Evolutionary conservation across 1,140 invertebrate species (phyloP).

Genomic region (Panagrolaimus sp.): DNA sequence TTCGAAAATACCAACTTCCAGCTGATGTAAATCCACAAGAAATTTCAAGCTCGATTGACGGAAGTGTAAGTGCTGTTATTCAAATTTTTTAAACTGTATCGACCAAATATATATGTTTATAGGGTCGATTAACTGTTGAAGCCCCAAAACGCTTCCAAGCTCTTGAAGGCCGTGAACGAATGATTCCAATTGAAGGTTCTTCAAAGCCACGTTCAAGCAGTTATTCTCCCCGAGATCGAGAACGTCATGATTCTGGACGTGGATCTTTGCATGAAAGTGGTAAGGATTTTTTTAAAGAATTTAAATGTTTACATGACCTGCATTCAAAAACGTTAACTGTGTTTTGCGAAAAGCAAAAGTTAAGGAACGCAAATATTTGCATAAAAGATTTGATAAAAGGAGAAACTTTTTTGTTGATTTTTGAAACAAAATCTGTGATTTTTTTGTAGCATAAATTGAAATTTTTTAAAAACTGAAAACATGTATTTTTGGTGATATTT

Average conservation of each 20-base stretch:
- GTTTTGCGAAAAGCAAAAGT: no score
- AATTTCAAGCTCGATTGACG: constrained; percentile 50
- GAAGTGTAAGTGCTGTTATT: constrained; percentile 14
- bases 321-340: no score
- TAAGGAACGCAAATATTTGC: no score
- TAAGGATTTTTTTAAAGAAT: background rate
- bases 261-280: constrained; percentile 7
- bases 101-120: no score
- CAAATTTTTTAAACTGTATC: no score
- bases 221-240: constrained; percentile 45
- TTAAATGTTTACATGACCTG: no score
- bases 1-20: constrained; percentile 57
- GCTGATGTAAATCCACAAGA: constrained; percentile 47
- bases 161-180: constrained; percentile 49
- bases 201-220: constrained; percentile 40
- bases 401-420: no score
- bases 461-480: no score
- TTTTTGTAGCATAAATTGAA: no score
- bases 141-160: constrained; percentile 47
- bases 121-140: constrained; percentile 53
- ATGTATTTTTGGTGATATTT: no score
- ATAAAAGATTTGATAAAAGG: no score
- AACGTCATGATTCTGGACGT: constrained; percentile 40
- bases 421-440: no score
- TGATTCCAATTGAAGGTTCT: constrained; percentile 55